Evolutionary conservation across 2,113 vertebrate species (phyloP), one percentile per base, ranked within the genome.

Genomic region (Colius striatus): DNA sequence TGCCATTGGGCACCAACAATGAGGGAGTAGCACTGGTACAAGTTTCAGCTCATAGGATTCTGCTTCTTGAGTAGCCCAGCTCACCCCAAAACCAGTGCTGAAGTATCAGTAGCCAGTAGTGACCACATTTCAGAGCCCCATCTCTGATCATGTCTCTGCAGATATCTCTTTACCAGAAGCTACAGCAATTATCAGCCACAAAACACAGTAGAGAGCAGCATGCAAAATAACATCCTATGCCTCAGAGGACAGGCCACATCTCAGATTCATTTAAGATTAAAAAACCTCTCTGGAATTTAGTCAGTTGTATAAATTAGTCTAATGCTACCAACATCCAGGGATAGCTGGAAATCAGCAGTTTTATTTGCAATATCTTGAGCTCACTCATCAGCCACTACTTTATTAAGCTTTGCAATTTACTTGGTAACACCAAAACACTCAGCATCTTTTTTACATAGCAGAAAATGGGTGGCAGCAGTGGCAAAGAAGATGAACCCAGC

Each of bases 241-340:
- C 57, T 63, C 15, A 38, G 38, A 30, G 57, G 11, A 21, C 19
- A 60, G 16, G 38, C 1, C 0, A 0, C 3, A 0, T 3, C 21
- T 67, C 38, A 26, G n/a, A 6, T 6, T 47, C 15, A 8, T 53
- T 83, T 23, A 29, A 50, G 54, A 21, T 1, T 54, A 87, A 78
- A 53, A 4, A 58, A 72, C 19, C 6, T 48, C 26, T 38, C 51
- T 32, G 29, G 15, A 15, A 51, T n/a, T 5, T 55, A 50, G 38
- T n/a, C 60, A 26, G 27, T 1, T 70, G 4, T 36, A 2, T 8
- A 58, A 76, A 13, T 7, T 29, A 13, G 13, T 68, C 81, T 15
- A 75, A 53, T 10, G 4, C 3, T 74, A 48, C 43, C 23, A 20
- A 3, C 60, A 38, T 51, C 72, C 75, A 19, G 0, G 11, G 21